Base-by-base conservation (phyloP, 2,113 vertebrate genomes). In the Oncorhynchus masou region DNA sequence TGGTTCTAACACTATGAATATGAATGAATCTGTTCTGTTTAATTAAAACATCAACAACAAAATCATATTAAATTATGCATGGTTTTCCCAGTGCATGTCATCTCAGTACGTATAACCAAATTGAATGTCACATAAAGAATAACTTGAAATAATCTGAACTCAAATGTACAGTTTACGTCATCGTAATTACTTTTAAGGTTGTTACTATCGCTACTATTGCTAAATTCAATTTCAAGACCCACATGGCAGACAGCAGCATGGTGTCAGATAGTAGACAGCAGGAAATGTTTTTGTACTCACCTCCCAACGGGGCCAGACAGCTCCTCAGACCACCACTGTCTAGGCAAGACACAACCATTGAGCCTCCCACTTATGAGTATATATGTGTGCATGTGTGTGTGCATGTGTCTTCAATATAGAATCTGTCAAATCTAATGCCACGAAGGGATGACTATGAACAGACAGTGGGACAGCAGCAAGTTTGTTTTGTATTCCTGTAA, bases 241-340 rank as follows among this genome's bases (percentile, higher is more conserved):
- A 25, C 29, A 70, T 66, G 24, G 4, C n/a, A 51, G 2, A 70
- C 57, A 49, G 68, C 3, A 25, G 3, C n/a, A 15, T 74, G 25
- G 7, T 20, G 24, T 68, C 66, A 68, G 6, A 39, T 8, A 34
- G 25, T 19, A 19, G 45, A 54, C 13, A 62, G 19, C 1, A 27
- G 29, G 31, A 34, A 2, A 45, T 84, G 12, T 9, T 45, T 25
- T 70, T 54, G 70, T 79, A 85, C 86, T 87, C 71, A 88, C 86
- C 80, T 71, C 77, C 39, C 39, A 45, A 45, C 39, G 11, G 8
- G 39, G 89, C 84, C 13, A 77, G 70, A 19, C 76, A 76, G 45
- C 68, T 79, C 2, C 34, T 81, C 11, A 75, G 84, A 68, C 64
- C 67, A 27, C 60, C 27, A 51, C 31, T 74, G 20, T 1, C 45